Evolutionary conservation across 2,113 vertebrate genomes (phyloP).

Genomic region (Leuciscus idus): DNA sequence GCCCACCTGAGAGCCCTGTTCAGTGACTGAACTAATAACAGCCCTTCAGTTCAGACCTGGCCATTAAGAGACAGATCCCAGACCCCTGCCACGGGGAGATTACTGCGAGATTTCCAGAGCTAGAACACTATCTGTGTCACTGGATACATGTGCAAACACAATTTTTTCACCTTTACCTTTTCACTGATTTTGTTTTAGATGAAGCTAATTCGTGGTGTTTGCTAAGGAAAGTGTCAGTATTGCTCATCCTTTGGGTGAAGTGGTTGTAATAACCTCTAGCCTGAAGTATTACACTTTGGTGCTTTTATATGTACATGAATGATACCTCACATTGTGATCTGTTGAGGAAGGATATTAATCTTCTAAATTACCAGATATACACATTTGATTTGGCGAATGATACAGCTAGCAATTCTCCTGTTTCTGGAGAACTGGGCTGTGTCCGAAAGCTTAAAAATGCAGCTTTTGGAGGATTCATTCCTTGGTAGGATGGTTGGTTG

Average conservation of each 20-base stretch:
- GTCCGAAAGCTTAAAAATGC: too few relatives aligned
- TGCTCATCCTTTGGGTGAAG: not conserved
- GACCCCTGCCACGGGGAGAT: not conserved
- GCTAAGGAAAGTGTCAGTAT: not conserved
- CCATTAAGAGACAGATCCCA: slow-evolving; percentile 25
- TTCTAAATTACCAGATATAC: too few relatives aligned
- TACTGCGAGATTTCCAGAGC: not conserved
- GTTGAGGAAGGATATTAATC: too few relatives aligned
- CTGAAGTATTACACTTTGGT: not conserved
- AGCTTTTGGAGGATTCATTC: too few relatives aligned
- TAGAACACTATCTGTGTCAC: slow-evolving; percentile 11
- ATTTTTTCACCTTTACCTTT: not conserved
- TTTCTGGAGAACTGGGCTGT: too few relatives aligned
- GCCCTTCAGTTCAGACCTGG: not conserved
- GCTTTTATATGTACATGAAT: too few relatives aligned
- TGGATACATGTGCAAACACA: slow-evolving; percentile 29
- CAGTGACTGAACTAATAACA: slow-evolving; percentile 23
- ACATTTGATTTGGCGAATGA: too few relatives aligned
- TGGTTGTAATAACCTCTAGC: not conserved
- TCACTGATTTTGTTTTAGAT: not conserved
- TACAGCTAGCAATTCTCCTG: too few relatives aligned
- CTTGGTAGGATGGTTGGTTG: too few relatives aligned
- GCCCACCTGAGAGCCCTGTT: slow-evolving; percentile 29
- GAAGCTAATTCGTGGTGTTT: not conserved
- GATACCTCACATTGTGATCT: too few relatives aligned